Conservation (phyloP, 2,113 vertebrate genomes). For the Ammodramus savannarum region DNA sequence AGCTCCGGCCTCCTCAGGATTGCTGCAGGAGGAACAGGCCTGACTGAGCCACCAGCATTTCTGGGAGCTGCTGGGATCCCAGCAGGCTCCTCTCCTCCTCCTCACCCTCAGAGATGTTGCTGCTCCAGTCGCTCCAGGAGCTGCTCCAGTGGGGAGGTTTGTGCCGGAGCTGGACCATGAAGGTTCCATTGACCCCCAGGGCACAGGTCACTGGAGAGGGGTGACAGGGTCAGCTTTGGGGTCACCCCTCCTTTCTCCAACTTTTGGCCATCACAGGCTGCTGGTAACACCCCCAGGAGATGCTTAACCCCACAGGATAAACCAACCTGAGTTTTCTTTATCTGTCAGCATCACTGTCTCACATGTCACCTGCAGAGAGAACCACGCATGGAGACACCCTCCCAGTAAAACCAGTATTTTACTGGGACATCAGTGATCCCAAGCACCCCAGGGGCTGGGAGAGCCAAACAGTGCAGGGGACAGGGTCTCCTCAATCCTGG, state of each 20-base stretch:
- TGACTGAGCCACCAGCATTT: accelerated
- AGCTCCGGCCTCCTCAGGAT: neutral
- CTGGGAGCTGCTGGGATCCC: neutral
- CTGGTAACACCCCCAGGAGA: neutral
- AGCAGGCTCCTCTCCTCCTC: neutral
- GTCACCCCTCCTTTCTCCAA: neutral
- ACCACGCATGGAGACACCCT: accelerated
- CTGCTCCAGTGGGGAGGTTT: neutral
- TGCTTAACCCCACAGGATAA: neutral
- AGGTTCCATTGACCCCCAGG: neutral
- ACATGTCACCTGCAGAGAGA: conserved; percentile 53
- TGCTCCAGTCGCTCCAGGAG: conserved; percentile 76
- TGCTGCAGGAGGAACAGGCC: conserved; percentile 2
- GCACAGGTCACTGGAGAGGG: conserved; percentile 57
- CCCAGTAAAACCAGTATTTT: neutral
- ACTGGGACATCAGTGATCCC: neutral
- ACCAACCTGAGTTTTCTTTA: neutral
- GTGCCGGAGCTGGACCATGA: conserved; percentile 67
- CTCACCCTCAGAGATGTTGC: conserved; percentile 66
- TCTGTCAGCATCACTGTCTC: neutral
- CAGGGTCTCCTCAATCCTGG: accelerated
- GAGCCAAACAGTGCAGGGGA: neutral
- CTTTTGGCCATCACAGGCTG: neutral
- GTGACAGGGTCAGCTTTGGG: neutral
- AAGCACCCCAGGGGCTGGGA: neutral